These are phyloP conservation scores for Acinonyx jubatus DNA, from an alignment of 2,113 vertebrate genomes.

Conservation along the genomic window DNA sequence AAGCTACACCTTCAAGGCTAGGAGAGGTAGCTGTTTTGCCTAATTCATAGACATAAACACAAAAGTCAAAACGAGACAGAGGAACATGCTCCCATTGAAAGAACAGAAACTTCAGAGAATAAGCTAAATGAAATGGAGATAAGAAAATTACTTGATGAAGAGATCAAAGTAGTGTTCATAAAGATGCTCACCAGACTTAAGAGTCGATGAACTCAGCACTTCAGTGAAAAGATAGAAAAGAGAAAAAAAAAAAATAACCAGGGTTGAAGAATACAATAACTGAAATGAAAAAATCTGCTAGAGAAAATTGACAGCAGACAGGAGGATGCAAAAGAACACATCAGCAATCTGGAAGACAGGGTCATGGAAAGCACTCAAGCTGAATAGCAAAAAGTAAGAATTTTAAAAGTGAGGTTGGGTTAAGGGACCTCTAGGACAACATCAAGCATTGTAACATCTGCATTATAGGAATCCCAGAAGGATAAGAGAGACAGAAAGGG, in stretches of 20 bases:
- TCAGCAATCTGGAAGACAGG: not conserved
- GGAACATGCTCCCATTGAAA: not conserved
- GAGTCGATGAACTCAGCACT: not conserved
- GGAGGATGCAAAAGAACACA: not conserved
- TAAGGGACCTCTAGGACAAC: not conserved
- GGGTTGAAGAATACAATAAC: not conserved
- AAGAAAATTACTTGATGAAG: not conserved
- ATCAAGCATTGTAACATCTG: not conserved
- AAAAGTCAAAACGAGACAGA: not conserved
- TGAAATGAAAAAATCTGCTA: not conserved
- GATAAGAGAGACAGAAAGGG: not conserved
- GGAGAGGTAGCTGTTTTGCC: not conserved
- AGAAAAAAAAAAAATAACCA: not conserved
- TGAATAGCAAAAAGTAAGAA: not conserved
- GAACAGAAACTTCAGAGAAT: not conserved
- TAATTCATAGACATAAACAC: not conserved
- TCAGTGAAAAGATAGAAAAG: not conserved
- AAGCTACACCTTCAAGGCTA: not conserved
- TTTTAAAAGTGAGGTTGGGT: not conserved
- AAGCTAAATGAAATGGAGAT: not conserved
- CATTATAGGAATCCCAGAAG: not conserved
- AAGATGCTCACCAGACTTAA: not conserved
- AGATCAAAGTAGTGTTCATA: not conserved
- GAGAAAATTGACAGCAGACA: not conserved
- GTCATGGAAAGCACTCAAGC: not conserved